Evolutionary conservation across 2,113 vertebrate species (phyloP).

Genomic region (Ctenodactylus gundi): DNA sequence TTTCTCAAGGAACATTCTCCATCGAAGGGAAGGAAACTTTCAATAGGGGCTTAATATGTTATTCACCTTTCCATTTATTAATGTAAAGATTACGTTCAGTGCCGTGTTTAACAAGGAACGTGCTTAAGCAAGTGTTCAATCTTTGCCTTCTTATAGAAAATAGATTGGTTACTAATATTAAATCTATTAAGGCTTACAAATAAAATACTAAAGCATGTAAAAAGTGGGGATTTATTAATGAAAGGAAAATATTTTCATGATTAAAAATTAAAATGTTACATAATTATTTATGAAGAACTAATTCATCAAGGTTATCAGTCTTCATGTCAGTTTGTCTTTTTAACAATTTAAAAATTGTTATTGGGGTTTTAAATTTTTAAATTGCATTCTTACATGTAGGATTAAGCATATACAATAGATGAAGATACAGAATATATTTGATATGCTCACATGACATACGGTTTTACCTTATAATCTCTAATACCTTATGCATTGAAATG

Average conservation of each 20-base stretch:
- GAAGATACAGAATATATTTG: conserved; percentile 16
- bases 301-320: neutral
- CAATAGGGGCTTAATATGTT: conserved; percentile 58
- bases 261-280: conserved; percentile 41
- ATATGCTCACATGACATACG: neutral
- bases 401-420: conserved; percentile 3
- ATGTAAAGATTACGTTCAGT: conserved; percentile 18
- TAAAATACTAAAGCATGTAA: conserved; percentile 31
- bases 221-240: conserved; percentile 51
- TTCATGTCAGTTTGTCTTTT: conserved; percentile 11
- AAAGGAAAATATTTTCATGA: conserved; percentile 45
- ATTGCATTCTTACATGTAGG: conserved; percentile 10
- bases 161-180: conserved; percentile 19
- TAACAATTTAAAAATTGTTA: conserved; percentile 36
- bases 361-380: conserved; percentile 52
- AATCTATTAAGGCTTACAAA: conserved; percentile 31
- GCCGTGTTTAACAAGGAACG: conserved; percentile 43
- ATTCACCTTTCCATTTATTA: conserved; percentile 50
- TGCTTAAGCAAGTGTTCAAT: conserved; percentile 63
- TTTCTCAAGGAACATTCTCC: conserved; percentile 59
- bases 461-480: neutral
- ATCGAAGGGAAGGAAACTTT: conserved; percentile 75
- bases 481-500: neutral
- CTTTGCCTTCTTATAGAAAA: conserved; percentile 18
- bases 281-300: conserved; percentile 39